Evolutionary conservation across 23 tunicate genomes (phyloP).

Genomic region (Halocynthia aurantium): DNA sequence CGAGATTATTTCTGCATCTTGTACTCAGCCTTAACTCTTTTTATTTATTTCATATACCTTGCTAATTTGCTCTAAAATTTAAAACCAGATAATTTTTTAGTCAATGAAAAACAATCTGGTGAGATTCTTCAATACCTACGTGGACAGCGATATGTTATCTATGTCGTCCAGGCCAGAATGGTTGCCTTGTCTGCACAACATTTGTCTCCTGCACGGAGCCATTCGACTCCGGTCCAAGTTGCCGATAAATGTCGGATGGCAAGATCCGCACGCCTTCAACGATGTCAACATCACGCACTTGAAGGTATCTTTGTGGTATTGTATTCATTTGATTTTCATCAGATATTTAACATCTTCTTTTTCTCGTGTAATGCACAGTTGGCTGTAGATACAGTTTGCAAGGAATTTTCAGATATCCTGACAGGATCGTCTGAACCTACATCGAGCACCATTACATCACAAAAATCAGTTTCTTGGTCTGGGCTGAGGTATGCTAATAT

Average conservation of each 20-base stretch:
- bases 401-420: slow-evolving; percentile 63
- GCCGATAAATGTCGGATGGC: slow-evolving; percentile 85
- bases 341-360: background rate
- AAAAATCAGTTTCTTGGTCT: slow-evolving; percentile 71
- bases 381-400: slow-evolving; percentile 32
- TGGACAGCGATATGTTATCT: slow-evolving; percentile 65
- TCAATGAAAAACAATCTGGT: slow-evolving; percentile 83
- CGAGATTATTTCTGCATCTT: no score
- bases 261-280: slow-evolving; percentile 42
- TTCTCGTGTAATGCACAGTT: background rate
- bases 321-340: background rate
- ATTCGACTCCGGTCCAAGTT: slow-evolving; percentile 56
- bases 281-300: slow-evolving; percentile 50
- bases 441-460: slow-evolving; percentile 35
- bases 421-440: slow-evolving; percentile 36
- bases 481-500: slow-evolving; percentile 47
- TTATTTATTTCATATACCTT: no score
- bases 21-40: no score
- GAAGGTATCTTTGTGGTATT: slow-evolving; percentile 34
- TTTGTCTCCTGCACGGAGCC: slow-evolving; percentile 76
- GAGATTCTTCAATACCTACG: slow-evolving; percentile 55
- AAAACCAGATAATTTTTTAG: background rate
- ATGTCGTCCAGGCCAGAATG: slow-evolving; percentile 75
- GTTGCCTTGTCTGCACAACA: slow-evolving; percentile 87
- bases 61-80: background rate